Evolutionary conservation across 2,113 vertebrate species (phyloP).

Genomic region (Tyrannus savana): DNA sequence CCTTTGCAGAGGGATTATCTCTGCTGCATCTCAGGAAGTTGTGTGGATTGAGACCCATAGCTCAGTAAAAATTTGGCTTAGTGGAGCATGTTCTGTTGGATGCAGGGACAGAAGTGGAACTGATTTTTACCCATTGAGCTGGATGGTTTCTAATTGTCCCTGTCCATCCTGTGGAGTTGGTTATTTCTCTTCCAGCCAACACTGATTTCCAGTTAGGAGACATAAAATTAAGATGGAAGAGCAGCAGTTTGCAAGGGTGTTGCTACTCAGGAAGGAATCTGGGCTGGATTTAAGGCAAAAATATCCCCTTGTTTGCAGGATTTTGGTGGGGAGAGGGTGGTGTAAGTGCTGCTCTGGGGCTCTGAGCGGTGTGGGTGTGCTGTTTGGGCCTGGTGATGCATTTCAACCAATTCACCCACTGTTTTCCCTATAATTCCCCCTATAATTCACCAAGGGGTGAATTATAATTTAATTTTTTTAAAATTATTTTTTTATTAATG

Average conservation of each 20-base stretch:
- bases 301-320: neutral
- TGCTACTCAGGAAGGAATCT: neutral
- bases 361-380: rapidly evolving
- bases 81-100: neutral
- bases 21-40: neutral
- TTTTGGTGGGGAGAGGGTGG: neutral
- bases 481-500: neutral
- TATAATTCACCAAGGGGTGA: too few species aligned
- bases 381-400: neutral
- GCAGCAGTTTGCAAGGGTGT: neutral
- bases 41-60: neutral
- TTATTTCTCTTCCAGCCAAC: neutral
- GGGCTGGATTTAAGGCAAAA: neutral
- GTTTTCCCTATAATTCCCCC: rapidly evolving
- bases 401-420: neutral
- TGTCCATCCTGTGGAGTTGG: neutral
- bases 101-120: neutral
- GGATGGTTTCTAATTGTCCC: constrained; percentile 20
- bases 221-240: constrained; percentile 20
- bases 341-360: neutral
- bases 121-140: neutral
- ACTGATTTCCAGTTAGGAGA: neutral
- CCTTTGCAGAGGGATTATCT: neutral
- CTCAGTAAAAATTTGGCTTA: neutral
- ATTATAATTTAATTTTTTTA: too few species aligned